Evolutionary conservation across 2,888 invertebrate genomes (phyloP).

Genomic region (Parnassius orleans): DNA sequence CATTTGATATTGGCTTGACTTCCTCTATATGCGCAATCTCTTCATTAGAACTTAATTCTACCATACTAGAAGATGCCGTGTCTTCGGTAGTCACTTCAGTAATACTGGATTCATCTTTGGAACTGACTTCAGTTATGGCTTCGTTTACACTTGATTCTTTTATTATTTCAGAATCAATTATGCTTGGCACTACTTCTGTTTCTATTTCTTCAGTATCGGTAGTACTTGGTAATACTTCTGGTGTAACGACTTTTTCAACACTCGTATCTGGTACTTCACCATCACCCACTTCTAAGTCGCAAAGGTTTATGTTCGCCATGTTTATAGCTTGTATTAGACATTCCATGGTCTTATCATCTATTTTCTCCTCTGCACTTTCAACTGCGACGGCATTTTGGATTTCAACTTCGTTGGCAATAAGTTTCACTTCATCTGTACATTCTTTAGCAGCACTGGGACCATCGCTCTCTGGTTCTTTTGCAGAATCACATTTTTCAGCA

Average conservation of each 20-base stretch:
- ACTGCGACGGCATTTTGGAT: conserved; percentile 32
- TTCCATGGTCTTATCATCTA: conserved; percentile 58
- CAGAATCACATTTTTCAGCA: conserved; percentile 35
- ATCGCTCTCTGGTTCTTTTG: conserved; percentile 37
- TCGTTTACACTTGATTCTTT: conserved; percentile 4
- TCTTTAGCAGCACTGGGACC: conserved; percentile 20
- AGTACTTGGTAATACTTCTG: conserved; percentile 39
- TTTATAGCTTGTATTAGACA: conserved; percentile 63
- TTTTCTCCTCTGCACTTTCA: conserved; percentile 41
- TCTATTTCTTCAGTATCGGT: background rate
- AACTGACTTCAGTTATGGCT: conserved; percentile 7
- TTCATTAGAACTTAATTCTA: conserved; percentile 7
- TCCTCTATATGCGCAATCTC: conserved; percentile 32
- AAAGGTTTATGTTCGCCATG: conserved; percentile 56
- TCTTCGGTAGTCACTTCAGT: conserved; percentile 11
- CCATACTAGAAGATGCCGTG: background rate
- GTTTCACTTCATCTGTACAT: conserved; percentile 28
- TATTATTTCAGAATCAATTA: background rate
- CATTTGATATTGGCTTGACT: conserved; percentile 43
- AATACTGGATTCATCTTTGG: conserved; percentile 19
- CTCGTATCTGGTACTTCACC: conserved; percentile 38
- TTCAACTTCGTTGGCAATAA: conserved; percentile 35
- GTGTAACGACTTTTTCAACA: background rate
- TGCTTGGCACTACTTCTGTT: conserved; percentile 38
- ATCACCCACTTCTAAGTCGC: conserved; percentile 49